Evolutionary conservation across 92 coral and sea anemone genomes (phyloP), one percentile per base, ranked within the genome.

Genomic region (Epizoanthus fatuus): DNA sequence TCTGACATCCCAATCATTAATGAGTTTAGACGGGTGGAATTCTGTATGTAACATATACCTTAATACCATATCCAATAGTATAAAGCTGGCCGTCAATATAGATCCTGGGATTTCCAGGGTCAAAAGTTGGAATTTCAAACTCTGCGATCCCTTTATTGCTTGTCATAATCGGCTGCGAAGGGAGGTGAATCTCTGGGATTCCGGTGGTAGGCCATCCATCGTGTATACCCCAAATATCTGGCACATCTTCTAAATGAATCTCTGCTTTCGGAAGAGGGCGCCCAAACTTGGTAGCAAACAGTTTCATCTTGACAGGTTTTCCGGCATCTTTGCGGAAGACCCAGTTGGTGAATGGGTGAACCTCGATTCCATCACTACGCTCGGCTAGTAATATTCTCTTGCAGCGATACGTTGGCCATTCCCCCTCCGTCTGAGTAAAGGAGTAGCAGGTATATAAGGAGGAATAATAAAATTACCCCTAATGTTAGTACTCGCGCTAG

Each of bases 31-130:
- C 0, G 0, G 25, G 25, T 22, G 25, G 25, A 22, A 0, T 22
- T 22, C 0, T 22, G 25, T 22, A 22, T 0, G 25, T 22, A 22
- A 22, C 25, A 22, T 22, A 22, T 22, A 47, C 52, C 52, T 47
- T 47, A 47, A 47, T 47, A 7, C 52, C 9, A 47, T 47, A 47
- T 47, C 52, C 52, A 4, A 79, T 63, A n/a, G 75, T 73, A 35
- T 86, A 86, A 40, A 86, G n/a, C 29, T 86, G 90, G n/a, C 90
- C 90, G 76, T 86, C 90, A 52, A 86, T 86, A 45, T 62, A 77
- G 8, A 14, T 32, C 69, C 90, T 63, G 25, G 55, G 14, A 5
- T 52, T 79, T 13, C 13, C 45, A 3, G 90, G 90, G 53, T 86
- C 86, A 13, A 19, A 67, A 17, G 79, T 63, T 13, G 16, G 62